Base-by-base conservation (phyloP, 2,888 invertebrate genomes). In the Dicycla oo region DNA sequence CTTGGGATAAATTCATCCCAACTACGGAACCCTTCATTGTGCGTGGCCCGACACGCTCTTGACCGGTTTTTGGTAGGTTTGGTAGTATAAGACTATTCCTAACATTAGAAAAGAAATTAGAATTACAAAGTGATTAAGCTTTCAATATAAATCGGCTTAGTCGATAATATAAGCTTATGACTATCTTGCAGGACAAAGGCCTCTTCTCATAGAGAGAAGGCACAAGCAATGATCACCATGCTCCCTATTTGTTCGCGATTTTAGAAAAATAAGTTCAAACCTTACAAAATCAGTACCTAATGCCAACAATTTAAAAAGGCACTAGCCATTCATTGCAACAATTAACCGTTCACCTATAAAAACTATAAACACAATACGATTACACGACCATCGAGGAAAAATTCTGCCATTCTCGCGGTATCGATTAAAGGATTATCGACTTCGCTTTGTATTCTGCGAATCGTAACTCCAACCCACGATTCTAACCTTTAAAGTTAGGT, bases 401-500 rank as follows among this genome's bases (percentile, higher is more conserved):
- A 70, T 47, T 47, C 57, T 64, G 20, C 45, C 20, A 49, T 77
- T 66, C 78, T 76, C 53, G 23, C 40, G 26, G 26, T 78, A 69
- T 60, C 34, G 73, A 73, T 82, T 79, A 66, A 66, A 79, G 40
- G 80, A 80, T 78, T 79, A 79, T 69, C 51, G 65, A 54, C 51
- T 53, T 56, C 11, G 64, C 43, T 64, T 64, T n/a, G 53, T 64
- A 64, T 80, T 73, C 83, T 73, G 38, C 8, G 80, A 80, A 83
- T 69, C 47, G 47, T 69, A 83, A 64, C 56, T 67, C 26, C 23
- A 26, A 11, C 53, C 62, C 83, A 80, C 80, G 80, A 73, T 15
- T 64, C 18, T 67, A 79, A 83, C 80, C 80, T 80, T 83, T 80
- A 67, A 69, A 69, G 80, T 78, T 79, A 64, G 62, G 40, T 82